Conservation (phyloP, 2,888 invertebrate genomes). For the Metallyticus violacea region DNA sequence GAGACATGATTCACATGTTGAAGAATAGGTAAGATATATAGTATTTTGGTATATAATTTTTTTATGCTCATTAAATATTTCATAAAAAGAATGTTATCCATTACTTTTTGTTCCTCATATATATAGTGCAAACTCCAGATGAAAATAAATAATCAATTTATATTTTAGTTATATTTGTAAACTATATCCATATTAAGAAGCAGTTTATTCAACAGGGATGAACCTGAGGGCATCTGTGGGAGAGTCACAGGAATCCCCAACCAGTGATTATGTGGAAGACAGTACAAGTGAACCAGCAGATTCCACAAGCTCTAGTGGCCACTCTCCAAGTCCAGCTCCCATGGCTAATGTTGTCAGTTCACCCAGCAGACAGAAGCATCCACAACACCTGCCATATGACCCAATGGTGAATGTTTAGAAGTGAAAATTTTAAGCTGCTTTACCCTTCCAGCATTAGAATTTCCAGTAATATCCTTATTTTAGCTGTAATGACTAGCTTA, state of each 20-base stretch:
- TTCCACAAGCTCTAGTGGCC: conserved; percentile 49
- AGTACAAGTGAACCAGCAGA: conserved; percentile 46
- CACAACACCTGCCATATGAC: conserved; percentile 74
- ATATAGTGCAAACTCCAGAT: no score
- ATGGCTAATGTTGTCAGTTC: conserved; percentile 37
- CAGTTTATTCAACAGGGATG: conserved; percentile 45
- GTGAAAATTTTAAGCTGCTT: not conserved
- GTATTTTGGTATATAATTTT: no score
- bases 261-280: conserved; percentile 56
- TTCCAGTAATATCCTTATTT: not conserved
- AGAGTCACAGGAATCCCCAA: conserved; percentile 49
- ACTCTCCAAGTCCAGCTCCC: conserved; percentile 46
- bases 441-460: not conserved
- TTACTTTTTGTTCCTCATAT: no score
- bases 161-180: no score
- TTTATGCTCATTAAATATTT: no score
- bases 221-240: conserved; percentile 41
- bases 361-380: conserved; percentile 54
- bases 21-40: no score
- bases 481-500: not conserved
- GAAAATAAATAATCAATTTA: no score
- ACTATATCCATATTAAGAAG: conserved; percentile 25
- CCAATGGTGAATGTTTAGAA: conserved; percentile 49
- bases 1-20: no score
- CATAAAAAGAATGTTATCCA: no score